Evolutionary conservation across 2,113 vertebrate genomes (phyloP).

Genomic region (Erpornis zantholeuca): DNA sequence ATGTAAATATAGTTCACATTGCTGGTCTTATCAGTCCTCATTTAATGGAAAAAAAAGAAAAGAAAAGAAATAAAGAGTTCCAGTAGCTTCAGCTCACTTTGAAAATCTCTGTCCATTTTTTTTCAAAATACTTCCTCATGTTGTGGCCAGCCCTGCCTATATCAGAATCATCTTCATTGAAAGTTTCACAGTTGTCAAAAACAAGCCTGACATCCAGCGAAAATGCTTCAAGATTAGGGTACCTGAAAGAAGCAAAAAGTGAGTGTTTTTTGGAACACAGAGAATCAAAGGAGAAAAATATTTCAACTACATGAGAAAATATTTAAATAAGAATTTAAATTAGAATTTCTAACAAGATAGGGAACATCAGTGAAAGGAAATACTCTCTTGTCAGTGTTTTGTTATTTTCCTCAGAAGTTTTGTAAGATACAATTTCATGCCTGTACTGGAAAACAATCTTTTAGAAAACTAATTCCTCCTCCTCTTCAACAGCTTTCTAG

Average conservation of each 20-base stretch:
- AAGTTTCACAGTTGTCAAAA: conserved; percentile 99
- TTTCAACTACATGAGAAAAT: background rate
- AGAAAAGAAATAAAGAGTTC: background rate
- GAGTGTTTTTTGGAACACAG: background rate
- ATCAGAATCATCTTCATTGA: conserved; percentile 99
- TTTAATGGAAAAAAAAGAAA: conserved; percentile 9
- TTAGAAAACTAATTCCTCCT: background rate
- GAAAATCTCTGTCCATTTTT: conserved; percentile 97
- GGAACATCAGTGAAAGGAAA: background rate
- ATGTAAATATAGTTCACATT: conserved; percentile 79
- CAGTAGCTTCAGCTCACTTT: conserved; percentile 88
- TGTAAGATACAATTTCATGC: background rate
- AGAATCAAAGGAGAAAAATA: background rate
- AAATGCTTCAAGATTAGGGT: conserved; percentile 94
- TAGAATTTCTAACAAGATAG: background rate
- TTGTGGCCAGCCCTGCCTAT: conserved; percentile 96
- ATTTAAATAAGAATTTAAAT: background rate
- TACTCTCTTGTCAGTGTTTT: background rate
- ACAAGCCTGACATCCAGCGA: conserved; percentile 96
- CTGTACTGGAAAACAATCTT: background rate
- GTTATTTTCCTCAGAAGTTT: background rate
- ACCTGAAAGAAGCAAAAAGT: conserved; percentile 78
- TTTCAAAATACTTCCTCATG: conserved; percentile 99
- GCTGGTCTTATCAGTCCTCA: conserved; percentile 77
- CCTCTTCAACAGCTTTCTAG: background rate